Conservation (phyloP, 2,113 vertebrate species). For the Coptodon bakossiorum region DNA sequence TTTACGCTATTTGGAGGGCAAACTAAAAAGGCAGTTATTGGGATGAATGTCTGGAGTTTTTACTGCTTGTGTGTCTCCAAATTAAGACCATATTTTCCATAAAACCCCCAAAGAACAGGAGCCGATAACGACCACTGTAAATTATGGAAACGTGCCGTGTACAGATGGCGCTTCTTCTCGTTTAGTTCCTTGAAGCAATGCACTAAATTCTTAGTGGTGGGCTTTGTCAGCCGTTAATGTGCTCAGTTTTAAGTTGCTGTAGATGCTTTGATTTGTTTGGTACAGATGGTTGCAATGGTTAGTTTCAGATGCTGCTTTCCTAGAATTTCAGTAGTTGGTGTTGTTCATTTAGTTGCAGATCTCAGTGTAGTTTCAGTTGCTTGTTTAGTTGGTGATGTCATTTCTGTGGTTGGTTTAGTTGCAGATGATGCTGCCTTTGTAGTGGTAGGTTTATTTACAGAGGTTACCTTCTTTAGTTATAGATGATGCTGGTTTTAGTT, state of each 20-base stretch:
- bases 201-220: neutral
- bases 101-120: neutral
- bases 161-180: neutral
- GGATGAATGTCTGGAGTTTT: neutral
- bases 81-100: constrained; percentile 13
- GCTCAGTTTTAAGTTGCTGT: neutral
- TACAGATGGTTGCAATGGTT: neutral
- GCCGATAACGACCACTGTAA: neutral
- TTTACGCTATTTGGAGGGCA: neutral
- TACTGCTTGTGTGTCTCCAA: neutral
- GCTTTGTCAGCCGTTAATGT: neutral
- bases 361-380: no score
- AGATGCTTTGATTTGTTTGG: neutral
- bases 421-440: neutral
- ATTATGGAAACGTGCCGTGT: neutral
- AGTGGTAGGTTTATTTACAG: neutral
- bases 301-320: neutral
- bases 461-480: neutral
- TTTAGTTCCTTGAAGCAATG: neutral
- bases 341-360: neutral
- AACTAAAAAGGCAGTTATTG: neutral
- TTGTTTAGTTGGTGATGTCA: no score
- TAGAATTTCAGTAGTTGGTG: neutral
- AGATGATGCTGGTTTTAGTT: neutral
- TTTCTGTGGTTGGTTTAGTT: neutral